Base-by-base conservation (phyloP, 2,113 vertebrate species). In the Lamprologus sp. region DNA sequence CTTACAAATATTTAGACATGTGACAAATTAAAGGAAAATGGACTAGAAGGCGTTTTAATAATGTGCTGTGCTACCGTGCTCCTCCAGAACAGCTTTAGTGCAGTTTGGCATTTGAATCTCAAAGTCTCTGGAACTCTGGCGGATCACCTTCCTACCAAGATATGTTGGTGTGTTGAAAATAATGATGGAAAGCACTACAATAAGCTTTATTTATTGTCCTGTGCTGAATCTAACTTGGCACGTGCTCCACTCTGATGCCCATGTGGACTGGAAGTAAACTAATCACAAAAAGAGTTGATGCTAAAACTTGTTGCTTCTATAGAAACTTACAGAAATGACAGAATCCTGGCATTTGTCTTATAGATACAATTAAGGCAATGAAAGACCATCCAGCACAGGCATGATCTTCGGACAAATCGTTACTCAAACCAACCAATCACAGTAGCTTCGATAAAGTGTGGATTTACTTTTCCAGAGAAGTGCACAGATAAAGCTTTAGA, bases 131-230 rank as follows among this genome's bases (percentile, higher is more conserved):
- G n/a, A n/a, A n/a, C n/a, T n/a, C n/a, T n/a, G n/a, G n/a, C n/a
- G n/a, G 1, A 45, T 47, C 45, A 47, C 0, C 45, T 47, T 47
- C 0, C 14, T 47, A 49, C 42, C 14, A 49, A 49, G 49, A 75
- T 10, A 47, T 75, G 70, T 75, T 75, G 8, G 42, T 73, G 40
- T 45, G 14, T 26, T 45, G 40, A 73, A 45, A 17, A 26, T 26
- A 26, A 10, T 73, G 68, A 17, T 45, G 68, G 68, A 73, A 26
- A 45, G 37, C 23, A 7, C 23, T 3, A 23, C 40, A 21, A 45
- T 47, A 47, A 47, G 4, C 21, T 9, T 70, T 23, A 70, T 70
- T 70, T 14, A 70, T 3, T 23, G 35, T 70, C n/a, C 65, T 70
- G 35, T 21, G 15, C n/a, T 68, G 10, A 70, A 70, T 70, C 15